phyloP scores from a whole-genome alignment of 2,797 vertebrate genomes.

The Anguilla obscura region DNA sequence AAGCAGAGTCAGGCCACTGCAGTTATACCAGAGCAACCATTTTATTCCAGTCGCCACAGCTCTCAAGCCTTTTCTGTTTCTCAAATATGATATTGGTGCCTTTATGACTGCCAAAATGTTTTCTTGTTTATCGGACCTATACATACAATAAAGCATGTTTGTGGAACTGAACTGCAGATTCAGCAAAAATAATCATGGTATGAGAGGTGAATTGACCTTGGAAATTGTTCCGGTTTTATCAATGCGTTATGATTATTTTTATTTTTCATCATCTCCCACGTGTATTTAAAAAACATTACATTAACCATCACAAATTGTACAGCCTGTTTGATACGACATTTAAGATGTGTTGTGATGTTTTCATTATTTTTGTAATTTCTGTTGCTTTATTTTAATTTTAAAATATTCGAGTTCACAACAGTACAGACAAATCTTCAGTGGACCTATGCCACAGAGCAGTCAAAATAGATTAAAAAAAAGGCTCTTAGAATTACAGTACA shows the following conservation, averaged over 20 bases:
- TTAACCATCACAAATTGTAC: background rate
- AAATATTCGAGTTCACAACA: background rate
- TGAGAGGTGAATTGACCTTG: background rate
- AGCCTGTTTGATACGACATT: background rate
- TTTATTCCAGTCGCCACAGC: background rate
- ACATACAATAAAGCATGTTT: background rate
- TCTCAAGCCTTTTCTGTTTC: background rate
- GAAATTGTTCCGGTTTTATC: background rate
- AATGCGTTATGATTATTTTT: background rate
- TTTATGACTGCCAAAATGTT: background rate
- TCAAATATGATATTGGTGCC: background rate
- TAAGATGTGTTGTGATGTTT: background rate
- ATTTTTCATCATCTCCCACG: background rate
- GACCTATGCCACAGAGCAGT: background rate
- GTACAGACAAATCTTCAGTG: background rate
- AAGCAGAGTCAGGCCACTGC: background rate
- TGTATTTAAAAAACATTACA: background rate
- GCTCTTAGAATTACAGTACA: constrained; percentile 12
- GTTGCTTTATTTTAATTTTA: background rate
- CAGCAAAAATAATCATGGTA: background rate
- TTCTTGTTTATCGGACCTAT: background rate
- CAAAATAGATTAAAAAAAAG: background rate
- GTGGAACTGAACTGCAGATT: background rate
- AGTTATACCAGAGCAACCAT: background rate
- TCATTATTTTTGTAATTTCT: background rate